A percentile compares a stretch with the other conserved stretches of the same genome.
phyloP scores from a whole-genome alignment of 1,140 invertebrate species.

The Aricia agestis region DNA sequence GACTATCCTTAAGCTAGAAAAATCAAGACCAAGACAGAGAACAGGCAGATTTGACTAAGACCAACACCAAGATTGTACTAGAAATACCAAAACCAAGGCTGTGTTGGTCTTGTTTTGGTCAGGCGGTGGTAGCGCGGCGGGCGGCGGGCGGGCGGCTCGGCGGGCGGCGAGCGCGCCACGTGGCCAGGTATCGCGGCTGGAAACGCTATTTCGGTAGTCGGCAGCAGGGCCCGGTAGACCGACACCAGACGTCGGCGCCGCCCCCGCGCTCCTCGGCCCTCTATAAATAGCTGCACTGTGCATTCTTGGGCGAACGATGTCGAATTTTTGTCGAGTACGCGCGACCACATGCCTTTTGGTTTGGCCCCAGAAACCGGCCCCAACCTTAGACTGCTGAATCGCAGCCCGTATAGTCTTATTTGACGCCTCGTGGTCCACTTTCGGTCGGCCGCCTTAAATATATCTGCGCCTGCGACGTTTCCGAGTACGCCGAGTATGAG shows the following conservation, averaged over 20 bases:
- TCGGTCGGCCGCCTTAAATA: not conserved
- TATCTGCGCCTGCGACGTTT: not conserved
- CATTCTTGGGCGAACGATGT: conserved; percentile 75
- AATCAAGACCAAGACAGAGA: no score
- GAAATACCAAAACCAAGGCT: no score
- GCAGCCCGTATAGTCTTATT: conserved; percentile 31
- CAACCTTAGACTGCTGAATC: conserved; percentile 45
- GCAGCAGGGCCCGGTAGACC: conserved; percentile 71
- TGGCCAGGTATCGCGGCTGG: conserved; percentile 72
- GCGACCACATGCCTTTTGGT: conserved; percentile 71
- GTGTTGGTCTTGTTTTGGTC: no score
- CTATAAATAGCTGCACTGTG: conserved; percentile 72
- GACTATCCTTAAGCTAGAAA: no score
- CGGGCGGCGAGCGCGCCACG: conserved; percentile 41
- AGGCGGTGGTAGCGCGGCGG: no score
- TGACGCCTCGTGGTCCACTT: conserved; percentile 25
- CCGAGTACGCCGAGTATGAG: not conserved
- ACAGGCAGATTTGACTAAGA: no score
- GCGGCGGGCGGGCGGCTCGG: not conserved
- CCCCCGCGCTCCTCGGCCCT: conserved; percentile 65
- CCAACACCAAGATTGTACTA: no score
- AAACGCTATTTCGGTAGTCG: conserved; percentile 70
- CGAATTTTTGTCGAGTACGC: conserved; percentile 74
- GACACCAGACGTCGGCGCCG: conserved; percentile 73
- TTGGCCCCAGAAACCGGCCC: conserved; percentile 52